Evolutionary conservation across 2,888 invertebrate species (phyloP).

Genomic region (Drosophila macrospina): DNA sequence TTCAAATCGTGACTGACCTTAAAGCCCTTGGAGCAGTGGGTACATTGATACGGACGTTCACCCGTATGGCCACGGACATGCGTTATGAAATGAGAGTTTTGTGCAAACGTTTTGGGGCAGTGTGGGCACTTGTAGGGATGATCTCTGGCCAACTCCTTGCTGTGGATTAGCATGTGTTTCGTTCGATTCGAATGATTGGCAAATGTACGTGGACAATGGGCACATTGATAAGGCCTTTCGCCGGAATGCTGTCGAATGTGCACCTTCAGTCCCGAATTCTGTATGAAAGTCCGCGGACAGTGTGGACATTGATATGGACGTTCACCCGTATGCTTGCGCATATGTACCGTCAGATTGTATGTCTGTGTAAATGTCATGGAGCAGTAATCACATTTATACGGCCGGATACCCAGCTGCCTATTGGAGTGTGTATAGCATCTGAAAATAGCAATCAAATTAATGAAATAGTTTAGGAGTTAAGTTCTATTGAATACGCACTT

Average conservation of each 20-base stretch:
- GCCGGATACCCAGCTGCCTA: neutral
- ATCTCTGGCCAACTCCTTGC: neutral
- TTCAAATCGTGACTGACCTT: slow-evolving; percentile 8
- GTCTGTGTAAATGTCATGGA: neutral
- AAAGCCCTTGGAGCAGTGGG: slow-evolving; percentile 17
- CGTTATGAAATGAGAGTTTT: slow-evolving; percentile 12
- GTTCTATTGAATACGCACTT: slow-evolving; percentile 12
- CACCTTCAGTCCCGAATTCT: neutral
- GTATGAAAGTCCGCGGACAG: neutral
- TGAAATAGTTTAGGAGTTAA: neutral
- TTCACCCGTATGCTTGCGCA: slow-evolving; percentile 5
- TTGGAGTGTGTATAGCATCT: slow-evolving; percentile 15
- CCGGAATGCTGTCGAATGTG: slow-evolving; percentile 18
- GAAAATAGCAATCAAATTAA: neutral
- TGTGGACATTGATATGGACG: slow-evolving; percentile 5
- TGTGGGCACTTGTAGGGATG: slow-evolving; percentile 10
- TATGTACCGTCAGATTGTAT: slow-evolving; percentile 13
- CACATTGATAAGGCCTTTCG: slow-evolving; percentile 14
- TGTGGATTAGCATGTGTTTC: slow-evolving; percentile 13
- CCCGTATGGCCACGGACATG: slow-evolving; percentile 22
- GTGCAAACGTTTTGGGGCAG: slow-evolving; percentile 10
- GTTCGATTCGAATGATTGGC: slow-evolving; percentile 1
- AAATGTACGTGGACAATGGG: slow-evolving; percentile 22
- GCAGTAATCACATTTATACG: slow-evolving; percentile 15
- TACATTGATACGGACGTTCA: slow-evolving; percentile 15